phyloP scores from a whole-genome alignment of 2,113 vertebrate genomes.

The Peromyscus maniculatus region DNA sequence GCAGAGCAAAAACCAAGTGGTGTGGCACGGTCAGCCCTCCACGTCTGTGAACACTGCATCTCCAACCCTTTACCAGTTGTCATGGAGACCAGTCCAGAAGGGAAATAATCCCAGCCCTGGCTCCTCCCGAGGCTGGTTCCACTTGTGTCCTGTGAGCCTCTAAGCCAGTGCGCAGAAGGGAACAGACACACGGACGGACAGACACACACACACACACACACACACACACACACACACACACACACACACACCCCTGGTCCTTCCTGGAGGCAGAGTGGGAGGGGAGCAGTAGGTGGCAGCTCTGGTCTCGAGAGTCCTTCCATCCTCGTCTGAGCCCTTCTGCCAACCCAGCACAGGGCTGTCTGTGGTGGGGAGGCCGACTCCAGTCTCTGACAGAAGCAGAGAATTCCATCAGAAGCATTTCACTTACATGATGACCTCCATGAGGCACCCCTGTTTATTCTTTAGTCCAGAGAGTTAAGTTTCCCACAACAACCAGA shows the following conservation, averaged over 20 bases:
- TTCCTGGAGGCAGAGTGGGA: background rate
- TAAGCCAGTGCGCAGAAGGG: background rate
- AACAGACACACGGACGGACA: background rate
- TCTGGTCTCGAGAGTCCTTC: background rate
- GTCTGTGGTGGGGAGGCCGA: background rate
- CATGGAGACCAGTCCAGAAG: background rate
- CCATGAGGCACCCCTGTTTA: background rate
- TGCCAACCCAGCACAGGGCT: background rate
- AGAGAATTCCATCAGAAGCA: background rate
- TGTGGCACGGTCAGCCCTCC: background rate
- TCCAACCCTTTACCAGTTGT: background rate
- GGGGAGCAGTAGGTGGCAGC: background rate
- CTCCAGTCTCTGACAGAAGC: background rate
- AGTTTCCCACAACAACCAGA: background rate
- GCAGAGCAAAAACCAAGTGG: background rate
- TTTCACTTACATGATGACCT: background rate
- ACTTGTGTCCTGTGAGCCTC: background rate
- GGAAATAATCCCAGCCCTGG: background rate
- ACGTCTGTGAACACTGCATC: background rate
- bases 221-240: background rate
- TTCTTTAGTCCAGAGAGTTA: conserved; percentile 17
- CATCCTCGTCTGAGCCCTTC: background rate
- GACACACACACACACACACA: background rate
- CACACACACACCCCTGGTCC: background rate
- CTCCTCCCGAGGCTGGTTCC: background rate